Conservation (phyloP, 2,797 vertebrate genomes). For the Aythya fuligula region DNA sequence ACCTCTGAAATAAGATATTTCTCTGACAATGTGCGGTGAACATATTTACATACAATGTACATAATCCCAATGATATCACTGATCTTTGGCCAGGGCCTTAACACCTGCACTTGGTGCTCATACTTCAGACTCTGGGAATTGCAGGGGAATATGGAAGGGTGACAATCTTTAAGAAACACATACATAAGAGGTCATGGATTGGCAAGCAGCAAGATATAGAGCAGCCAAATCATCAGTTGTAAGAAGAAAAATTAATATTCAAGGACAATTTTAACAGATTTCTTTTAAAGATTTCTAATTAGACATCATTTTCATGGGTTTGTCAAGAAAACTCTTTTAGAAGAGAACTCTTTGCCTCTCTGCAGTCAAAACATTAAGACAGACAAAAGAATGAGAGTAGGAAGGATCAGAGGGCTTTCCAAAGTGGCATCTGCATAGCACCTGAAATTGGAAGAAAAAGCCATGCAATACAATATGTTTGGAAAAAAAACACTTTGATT, state of each 20-base stretch:
- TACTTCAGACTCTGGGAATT: not conserved
- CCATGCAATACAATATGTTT: not conserved
- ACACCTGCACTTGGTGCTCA: not conserved
- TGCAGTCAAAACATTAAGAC: not conserved
- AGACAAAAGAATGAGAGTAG: not conserved
- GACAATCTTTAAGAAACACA: not conserved
- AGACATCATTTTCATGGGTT: not conserved
- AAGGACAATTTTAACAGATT: not conserved
- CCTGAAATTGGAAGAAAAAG: not conserved
- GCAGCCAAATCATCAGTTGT: not conserved
- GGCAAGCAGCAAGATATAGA: not conserved
- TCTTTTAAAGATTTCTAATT: not conserved
- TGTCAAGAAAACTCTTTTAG: not conserved
- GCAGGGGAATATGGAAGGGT: not conserved
- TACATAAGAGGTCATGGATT: not conserved
- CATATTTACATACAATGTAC: not conserved
- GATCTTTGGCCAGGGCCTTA: not conserved
- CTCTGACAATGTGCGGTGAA: not conserved
- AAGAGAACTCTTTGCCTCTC: not conserved
- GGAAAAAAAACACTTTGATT: not conserved
- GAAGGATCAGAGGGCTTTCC: not conserved
- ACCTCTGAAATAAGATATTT: not conserved
- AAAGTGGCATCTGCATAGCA: not conserved
- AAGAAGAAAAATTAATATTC: constrained; percentile 12
- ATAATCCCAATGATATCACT: not conserved